Evolutionary conservation across 23 tunicate genomes (phyloP).

Genomic region (Ciona savignyi): DNA sequence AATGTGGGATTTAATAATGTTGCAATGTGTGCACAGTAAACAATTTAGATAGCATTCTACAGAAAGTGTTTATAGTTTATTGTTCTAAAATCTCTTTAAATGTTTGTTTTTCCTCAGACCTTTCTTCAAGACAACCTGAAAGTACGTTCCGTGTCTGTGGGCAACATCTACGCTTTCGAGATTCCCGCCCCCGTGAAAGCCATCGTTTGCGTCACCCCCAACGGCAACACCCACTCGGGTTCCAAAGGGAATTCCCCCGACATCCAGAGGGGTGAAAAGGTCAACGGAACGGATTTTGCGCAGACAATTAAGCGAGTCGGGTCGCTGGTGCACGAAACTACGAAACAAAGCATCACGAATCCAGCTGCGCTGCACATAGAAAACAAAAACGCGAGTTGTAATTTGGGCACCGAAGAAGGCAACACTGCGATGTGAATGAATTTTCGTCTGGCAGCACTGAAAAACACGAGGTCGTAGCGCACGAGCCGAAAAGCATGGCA

Average conservation of each 20-base stretch:
- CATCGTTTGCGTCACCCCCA: neutral
- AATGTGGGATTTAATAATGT: too few relatives aligned
- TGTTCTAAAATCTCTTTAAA: too few relatives aligned
- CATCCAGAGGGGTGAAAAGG: neutral
- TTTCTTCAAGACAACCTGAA: conserved; percentile 57
- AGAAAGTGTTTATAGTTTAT: too few relatives aligned
- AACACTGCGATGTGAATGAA: neutral
- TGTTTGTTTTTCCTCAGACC: conserved; percentile 39
- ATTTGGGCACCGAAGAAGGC: too few relatives aligned
- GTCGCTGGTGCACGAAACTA: conserved; percentile 54
- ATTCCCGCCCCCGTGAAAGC: conserved; percentile 58
- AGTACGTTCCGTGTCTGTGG: conserved; percentile 29
- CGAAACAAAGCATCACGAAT: conserved; percentile 51
- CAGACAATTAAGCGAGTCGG: conserved; percentile 9
- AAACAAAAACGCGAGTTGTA: neutral
- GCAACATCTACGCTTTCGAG: conserved; percentile 68
- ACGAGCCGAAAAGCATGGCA: neutral
- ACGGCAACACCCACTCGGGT: neutral
- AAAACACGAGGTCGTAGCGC: neutral
- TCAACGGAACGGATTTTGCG: conserved; percentile 12
- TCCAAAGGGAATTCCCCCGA: neutral
- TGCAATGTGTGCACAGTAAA: too few relatives aligned
- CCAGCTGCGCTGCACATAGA: conserved; percentile 38
- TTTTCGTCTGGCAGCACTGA: neutral
- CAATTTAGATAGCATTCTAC: too few relatives aligned